phyloP scores from a whole-genome alignment of 2,113 vertebrate genomes.

The Catharus fuscescens region DNA sequence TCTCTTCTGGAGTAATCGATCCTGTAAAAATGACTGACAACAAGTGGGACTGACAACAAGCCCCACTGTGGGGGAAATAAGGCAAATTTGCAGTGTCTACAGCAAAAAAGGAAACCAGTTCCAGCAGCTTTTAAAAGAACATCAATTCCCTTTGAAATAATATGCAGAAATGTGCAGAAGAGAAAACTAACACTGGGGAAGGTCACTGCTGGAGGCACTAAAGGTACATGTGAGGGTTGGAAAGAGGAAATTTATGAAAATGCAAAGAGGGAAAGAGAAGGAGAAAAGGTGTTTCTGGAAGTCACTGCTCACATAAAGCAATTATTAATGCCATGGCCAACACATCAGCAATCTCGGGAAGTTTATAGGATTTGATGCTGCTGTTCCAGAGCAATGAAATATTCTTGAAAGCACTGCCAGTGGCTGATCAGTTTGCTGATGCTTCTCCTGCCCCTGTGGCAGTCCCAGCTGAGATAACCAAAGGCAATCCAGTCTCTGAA shows the following conservation, averaged over 20 bases:
- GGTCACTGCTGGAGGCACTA: not conserved
- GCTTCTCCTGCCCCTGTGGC: not conserved
- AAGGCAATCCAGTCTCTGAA: not conserved
- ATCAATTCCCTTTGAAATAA: not conserved
- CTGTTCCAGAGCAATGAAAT: not conserved
- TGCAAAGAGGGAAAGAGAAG: not conserved
- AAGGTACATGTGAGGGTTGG: not conserved
- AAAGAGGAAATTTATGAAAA: not conserved
- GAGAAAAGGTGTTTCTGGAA: not conserved
- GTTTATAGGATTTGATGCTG: not conserved
- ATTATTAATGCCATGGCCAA: not conserved
- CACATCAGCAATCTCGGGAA: not conserved
- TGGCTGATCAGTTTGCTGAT: not conserved
- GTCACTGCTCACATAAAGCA: not conserved
- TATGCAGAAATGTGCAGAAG: rapidly evolving
- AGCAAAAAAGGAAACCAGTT: not conserved
- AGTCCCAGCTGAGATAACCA: not conserved
- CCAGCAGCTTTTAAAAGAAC: not conserved
- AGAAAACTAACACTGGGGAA: not conserved
- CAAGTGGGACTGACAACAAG: not conserved
- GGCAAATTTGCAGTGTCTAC: not conserved
- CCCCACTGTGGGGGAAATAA: rapidly evolving
- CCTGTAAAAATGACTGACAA: not conserved
- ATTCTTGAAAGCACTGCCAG: not conserved
- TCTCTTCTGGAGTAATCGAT: rapidly evolving